Conservation (phyloP, 35 echinoderm and acorn worm genomes). For the Ptychodera flava region DNA sequence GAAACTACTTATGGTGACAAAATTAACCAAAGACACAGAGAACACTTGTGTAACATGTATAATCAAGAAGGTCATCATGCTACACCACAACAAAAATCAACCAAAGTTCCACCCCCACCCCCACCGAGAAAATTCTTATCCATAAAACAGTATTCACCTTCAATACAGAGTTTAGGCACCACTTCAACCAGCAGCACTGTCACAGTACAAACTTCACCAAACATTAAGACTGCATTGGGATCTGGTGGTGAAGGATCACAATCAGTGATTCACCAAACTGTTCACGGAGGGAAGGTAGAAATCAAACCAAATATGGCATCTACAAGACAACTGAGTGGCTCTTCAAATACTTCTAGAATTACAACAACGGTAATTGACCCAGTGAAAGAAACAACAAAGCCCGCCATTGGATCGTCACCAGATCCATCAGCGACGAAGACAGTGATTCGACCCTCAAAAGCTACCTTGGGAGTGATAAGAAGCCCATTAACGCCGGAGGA, state of each 20-base stretch:
- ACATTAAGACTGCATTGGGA: too few relatives aligned
- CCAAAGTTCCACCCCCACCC: neutral
- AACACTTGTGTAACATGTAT: neutral
- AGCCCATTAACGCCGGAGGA: neutral
- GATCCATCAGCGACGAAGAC: neutral
- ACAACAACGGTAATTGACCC: neutral
- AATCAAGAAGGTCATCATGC: neutral
- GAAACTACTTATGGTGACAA: neutral
- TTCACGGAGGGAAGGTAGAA: too few relatives aligned
- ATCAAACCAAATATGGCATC: neutral
- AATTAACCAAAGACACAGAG: neutral
- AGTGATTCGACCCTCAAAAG: neutral
- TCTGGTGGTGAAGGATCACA: too few relatives aligned
- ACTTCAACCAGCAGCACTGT: too few relatives aligned
- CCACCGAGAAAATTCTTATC: neutral
- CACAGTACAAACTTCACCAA: too few relatives aligned
- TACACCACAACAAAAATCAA: neutral
- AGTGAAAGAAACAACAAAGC: neutral
- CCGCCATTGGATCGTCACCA: neutral
- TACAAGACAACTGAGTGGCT: neutral
- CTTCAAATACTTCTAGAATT: neutral
- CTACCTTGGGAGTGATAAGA: neutral
- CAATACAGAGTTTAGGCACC: neutral
- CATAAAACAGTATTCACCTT: neutral
- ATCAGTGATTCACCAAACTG: too few relatives aligned